phyloP scores from a whole-genome alignment of 2,797 vertebrate species.

The Ceyx erithaca region DNA sequence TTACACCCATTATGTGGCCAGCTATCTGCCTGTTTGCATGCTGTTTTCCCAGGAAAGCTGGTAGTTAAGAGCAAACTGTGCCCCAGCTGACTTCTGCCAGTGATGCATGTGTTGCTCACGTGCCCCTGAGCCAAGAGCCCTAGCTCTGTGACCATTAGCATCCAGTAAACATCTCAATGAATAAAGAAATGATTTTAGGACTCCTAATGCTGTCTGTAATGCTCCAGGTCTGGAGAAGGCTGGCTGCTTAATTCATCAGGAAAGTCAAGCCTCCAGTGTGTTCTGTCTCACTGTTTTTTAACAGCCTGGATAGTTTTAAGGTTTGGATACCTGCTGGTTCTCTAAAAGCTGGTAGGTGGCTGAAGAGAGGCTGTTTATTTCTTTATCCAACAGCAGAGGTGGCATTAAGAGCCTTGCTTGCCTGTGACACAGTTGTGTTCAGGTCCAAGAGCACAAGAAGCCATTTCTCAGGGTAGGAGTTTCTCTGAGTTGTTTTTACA shows the following conservation, averaged over 20 bases:
- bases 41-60: not conserved
- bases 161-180: not conserved
- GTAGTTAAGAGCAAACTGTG: not conserved
- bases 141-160: not conserved
- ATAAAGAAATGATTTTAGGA: not conserved
- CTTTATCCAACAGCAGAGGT: not conserved
- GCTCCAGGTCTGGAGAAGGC: not conserved
- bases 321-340: not conserved
- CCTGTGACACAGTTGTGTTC: not conserved
- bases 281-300: not conserved
- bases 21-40: not conserved
- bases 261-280: not conserved
- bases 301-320: not conserved
- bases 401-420: not conserved
- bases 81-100: not conserved
- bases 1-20: rapidly evolving
- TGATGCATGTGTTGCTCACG: not conserved
- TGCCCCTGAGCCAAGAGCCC: not conserved
- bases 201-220: not conserved
- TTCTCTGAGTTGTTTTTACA: not conserved
- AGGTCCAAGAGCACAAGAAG: not conserved
- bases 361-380: not conserved
- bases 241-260: not conserved
- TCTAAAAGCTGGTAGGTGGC: not conserved
- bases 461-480: rapidly evolving